Conservation (phyloP, 2,888 invertebrate species). For the Scotopteryx bipunctaria region DNA sequence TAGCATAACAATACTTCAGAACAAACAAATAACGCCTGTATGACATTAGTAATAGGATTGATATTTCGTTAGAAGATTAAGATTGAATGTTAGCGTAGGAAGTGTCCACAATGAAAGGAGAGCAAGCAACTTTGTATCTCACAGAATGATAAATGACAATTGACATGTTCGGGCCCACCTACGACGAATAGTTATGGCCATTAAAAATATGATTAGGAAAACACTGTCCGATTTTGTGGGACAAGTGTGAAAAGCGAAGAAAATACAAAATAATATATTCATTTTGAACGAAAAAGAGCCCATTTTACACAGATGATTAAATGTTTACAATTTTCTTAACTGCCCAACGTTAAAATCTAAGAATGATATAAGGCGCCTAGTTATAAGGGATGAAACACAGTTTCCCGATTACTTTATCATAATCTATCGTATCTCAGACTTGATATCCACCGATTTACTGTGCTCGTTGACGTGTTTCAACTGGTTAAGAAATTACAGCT, state of each 20-base stretch:
- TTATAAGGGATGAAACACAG: not conserved
- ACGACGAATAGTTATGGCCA: constrained; percentile 29
- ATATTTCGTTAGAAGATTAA: constrained; percentile 37
- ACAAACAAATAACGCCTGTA: constrained; percentile 4
- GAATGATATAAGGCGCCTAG: no score
- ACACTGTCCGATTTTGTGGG: not conserved
- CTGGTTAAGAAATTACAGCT: not conserved
- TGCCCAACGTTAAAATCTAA: no score
- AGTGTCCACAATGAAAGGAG: constrained; percentile 48
- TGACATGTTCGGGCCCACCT: constrained; percentile 46
- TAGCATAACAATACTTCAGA: constrained; percentile 23
- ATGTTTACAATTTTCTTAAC: no score
- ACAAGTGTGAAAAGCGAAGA: no score
- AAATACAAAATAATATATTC: no score
- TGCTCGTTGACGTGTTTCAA: not conserved
- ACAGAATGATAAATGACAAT: constrained; percentile 51
- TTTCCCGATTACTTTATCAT: not conserved
- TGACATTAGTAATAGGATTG: constrained; percentile 35
- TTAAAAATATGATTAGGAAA: not conserved
- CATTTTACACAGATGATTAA: no score
- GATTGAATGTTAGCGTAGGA: constrained; percentile 48
- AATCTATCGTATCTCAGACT: not conserved
- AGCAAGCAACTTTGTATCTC: constrained; percentile 47
- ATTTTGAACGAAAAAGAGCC: no score
- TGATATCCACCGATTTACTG: not conserved